A percentile compares a stretch with the other conserved stretches of the same genome.
phyloP scores from a whole-genome alignment of 2,113 vertebrate species.

The Phylloscopus trochiloides region DNA sequence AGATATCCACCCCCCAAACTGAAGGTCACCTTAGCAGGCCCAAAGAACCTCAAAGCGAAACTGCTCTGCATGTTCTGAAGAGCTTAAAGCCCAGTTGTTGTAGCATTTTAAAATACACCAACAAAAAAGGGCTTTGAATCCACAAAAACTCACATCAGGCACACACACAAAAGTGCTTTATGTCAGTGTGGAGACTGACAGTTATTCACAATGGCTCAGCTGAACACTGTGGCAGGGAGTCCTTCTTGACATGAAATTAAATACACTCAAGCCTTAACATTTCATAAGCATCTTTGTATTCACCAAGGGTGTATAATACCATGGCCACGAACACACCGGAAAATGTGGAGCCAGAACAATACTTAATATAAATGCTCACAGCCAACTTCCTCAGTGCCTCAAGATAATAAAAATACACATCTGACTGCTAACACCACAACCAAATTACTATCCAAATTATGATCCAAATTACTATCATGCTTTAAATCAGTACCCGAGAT shows the following conservation, averaged over 20 bases:
- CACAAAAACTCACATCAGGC: not conserved
- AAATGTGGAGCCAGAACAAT: not conserved
- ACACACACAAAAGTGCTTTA: not conserved
- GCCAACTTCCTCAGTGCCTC: not conserved
- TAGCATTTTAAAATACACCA: not conserved
- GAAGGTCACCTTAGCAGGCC: not conserved
- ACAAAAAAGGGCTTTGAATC: not conserved
- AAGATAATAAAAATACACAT: not conserved
- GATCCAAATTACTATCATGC: not conserved
- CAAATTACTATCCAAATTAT: not conserved
- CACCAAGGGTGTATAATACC: not conserved
- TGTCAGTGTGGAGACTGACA: not conserved
- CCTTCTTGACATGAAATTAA: not conserved
- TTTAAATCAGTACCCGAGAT: not conserved
- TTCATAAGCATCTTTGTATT: not conserved
- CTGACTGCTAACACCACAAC: not conserved
- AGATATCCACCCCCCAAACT: not conserved
- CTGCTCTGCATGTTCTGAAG: not conserved
- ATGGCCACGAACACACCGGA: fast-evolving
- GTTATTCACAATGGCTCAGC: not conserved
- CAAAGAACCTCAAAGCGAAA: not conserved
- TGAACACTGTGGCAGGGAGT: not conserved
- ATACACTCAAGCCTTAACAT: not conserved
- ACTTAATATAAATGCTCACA: not conserved
- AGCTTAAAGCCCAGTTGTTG: not conserved